Base-by-base conservation (phyloP, 2,113 vertebrate species). In the Amblyornis subalaris region DNA sequence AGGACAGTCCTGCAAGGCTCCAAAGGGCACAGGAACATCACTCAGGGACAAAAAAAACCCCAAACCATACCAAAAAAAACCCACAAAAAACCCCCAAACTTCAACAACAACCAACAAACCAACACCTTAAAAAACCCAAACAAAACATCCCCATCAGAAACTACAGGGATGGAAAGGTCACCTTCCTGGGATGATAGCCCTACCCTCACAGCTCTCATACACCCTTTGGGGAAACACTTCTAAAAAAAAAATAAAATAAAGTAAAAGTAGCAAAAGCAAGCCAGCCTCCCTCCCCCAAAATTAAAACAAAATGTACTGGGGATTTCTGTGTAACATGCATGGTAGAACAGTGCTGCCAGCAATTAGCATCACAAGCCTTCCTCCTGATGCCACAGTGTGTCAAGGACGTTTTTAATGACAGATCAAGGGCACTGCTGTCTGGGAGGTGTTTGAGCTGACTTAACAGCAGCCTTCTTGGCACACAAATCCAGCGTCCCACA, bases 381-480 rank as follows among this genome's bases (percentile, higher is more conserved):
- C n/a, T 78, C 65, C 70, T 53, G 58, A 70, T 50, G 83, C 33
- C 83, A 80, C 48, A 8, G 40, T 3, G 33, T 24, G 66, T 88
- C 89, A 95, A 96, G 94, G 94, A 86, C 92, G 3, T 60, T 94
- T 89, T 85, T 89, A 96, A 96, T 71, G 95, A 92, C 53, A 79
- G 66, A 95, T 75, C 91, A 95, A 96, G 94, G 94, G 61, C 79
- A 65, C 31, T 0, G 2, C 79, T 90, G 62, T 55, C 85, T 77
- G 54, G 44, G 91, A 93, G 79, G 60, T 61, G 54, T 84, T 91
- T 69, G 91, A 92, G 54, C 85, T 94, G 67, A 31, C 40, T 45
- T 90, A 93, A 61, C 75, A 93, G 55, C 72, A 81, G 58, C 38
- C 7, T 6, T 8, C 64, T 73, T 67, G 69, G 70, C 71, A 84